Base-by-base conservation (phyloP, 1,140 invertebrate species). In the Sarcophaga bullata region DNA sequence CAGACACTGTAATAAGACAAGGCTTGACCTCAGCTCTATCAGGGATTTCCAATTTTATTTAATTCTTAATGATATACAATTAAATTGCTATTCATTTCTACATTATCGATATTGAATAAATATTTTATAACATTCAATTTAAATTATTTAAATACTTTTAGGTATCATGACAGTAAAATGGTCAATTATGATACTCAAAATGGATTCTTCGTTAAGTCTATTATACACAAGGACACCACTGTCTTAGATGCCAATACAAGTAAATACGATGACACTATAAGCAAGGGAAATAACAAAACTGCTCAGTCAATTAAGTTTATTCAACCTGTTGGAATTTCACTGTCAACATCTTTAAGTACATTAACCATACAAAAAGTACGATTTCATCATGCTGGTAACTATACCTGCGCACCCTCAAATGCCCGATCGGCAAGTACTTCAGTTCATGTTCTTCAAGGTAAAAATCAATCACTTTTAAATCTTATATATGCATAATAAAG, bases 381-480 rank as follows among this genome's bases (percentile, higher is more conserved):
- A 81, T 90, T 90, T 82, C 88, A 88, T 47, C 91, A 92, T 85
- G 89, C 92, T 17, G 93, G 93, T 9, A 94, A 94, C 85, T 94
- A 95, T 83, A 94, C 94, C 4, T 95, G 94, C 89, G 91, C 91
- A 54, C 94, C 94, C 17, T 94, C 93, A 80, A 95, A 95, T 86
- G 94, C 94, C 1, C 92, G 92, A 68, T 91, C 93, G 25, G 92
- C 94, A 17, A 94, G 92, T 83, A 93, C 95, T 83, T 93, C 93
- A 84, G 94, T 95, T 5, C 94, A 95, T 85, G 94, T 95, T 1
- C 86, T 92, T 25, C 90, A 91, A 87, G 92, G 90, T 91, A 81
- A 86, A 85, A 50, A 1, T 37, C 4, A 37, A 37, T 37, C 25
- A 37, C 25, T 37, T 37, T 37, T 37, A 37, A 37, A 37, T 37